Evolutionary conservation across 2,113 vertebrate genomes (phyloP), one percentile per base, ranked within the genome.

Genomic region (Xyrauchen texanus): DNA sequence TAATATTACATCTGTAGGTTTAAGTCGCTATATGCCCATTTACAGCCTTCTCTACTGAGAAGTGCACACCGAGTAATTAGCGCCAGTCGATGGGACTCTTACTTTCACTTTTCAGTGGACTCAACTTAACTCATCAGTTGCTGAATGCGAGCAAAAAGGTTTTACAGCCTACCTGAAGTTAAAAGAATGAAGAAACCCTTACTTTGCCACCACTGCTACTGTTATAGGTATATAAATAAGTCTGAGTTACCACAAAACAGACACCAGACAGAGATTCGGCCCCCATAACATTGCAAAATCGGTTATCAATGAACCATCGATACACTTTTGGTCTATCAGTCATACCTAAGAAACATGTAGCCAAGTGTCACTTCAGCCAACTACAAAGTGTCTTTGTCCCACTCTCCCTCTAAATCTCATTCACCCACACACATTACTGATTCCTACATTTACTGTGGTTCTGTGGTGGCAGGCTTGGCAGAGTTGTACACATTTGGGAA

Each of bases 361-460:
- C 9, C 64, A 58, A 6, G 64, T 44, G 8, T 49, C 9, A 6
- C 6, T 60, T 21, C 7, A 74, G 11, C 12, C 21, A 66, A n/a
- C 51, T 68, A 34, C 74, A 42, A 55, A 47, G 45, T 10, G 11
- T 45, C 55, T 49, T 55, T 76, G 53, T 66, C 52, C 21, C 21
- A 34, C 21, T 34, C 21, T 34, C 21, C 49, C 47, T 15, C 16
- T 63, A 78, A 73, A 84, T n/a, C 67, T 52, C 62, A 5, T 74
- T 57, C 60, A 34, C 72, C 72, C 67, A 81, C 83, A 11, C 73
- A 61, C 80, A 82, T 72, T 73, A 72, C 77, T 81, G 58, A 75
- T 84, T 76, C 71, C 4, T 62, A 45, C 60, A 67, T 76, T 68
- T 61, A 65, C 21, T 67, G 80, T 12, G 76, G 80, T 34, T 34